Conservation (phyloP, 2,113 vertebrate species). For the Edolisoma coerulescens region DNA sequence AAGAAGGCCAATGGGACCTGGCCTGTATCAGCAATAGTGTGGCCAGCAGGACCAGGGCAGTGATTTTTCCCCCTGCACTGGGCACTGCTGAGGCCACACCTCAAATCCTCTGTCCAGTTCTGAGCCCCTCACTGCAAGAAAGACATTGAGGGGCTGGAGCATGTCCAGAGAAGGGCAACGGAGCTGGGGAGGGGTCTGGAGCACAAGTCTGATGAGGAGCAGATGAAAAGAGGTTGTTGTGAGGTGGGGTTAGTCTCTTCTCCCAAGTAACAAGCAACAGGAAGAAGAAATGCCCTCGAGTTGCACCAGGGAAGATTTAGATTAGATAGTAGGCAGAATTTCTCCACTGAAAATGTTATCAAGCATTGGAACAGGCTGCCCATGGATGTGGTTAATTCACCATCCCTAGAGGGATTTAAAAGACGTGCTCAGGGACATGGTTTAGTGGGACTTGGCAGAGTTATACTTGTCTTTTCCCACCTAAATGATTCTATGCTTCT, state of each 20-base stretch:
- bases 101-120: fast-evolving
- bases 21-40: background rate
- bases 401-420: background rate
- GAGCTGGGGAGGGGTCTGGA: background rate
- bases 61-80: fast-evolving
- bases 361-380: background rate
- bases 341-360: background rate
- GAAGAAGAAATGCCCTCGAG: background rate
- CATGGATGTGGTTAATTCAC: background rate
- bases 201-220: background rate
- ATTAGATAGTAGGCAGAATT: background rate
- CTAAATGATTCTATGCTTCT: background rate
- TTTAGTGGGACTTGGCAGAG: background rate
- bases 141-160: fast-evolving
- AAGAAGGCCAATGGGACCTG: background rate
- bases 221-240: background rate
- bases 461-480: background rate
- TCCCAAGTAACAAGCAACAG: background rate
- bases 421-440: fast-evolving
- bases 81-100: fast-evolving
- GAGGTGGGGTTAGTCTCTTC: background rate
- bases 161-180: fast-evolving
- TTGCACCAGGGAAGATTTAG: background rate
- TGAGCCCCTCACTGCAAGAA: fast-evolving
- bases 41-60: background rate